phyloP scores from a whole-genome alignment of 2,113 vertebrate species.

The Origma solitaria region DNA sequence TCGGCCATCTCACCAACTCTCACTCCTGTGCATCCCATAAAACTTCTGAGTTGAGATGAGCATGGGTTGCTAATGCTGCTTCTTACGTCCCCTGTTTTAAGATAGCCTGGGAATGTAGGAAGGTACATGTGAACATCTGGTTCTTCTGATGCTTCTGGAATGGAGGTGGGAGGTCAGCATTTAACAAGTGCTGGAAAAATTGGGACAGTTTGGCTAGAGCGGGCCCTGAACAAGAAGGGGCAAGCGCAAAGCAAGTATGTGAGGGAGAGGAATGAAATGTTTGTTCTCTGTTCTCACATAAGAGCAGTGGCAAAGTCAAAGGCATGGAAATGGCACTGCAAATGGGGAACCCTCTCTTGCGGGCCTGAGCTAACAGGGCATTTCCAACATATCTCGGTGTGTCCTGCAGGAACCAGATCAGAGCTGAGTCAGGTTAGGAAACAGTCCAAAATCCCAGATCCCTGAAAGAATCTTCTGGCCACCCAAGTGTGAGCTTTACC shows the following conservation, averaged over 20 bases:
- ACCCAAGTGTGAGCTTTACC: background rate
- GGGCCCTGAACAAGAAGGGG: background rate
- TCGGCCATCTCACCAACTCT: background rate
- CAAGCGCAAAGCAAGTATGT: background rate
- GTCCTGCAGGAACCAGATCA: background rate
- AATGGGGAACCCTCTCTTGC: background rate
- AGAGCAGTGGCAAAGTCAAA: background rate
- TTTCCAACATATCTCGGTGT: background rate
- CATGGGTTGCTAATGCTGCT: background rate
- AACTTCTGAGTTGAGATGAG: background rate
- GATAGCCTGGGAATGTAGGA: background rate
- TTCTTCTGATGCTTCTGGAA: background rate
- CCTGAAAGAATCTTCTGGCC: background rate
- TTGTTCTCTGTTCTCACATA: background rate
- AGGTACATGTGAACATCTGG: accelerated
- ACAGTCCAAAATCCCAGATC: background rate
- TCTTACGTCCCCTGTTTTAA: background rate
- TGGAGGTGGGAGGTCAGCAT: background rate
- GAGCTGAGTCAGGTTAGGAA: background rate
- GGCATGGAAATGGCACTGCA: background rate
- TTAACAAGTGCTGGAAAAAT: background rate
- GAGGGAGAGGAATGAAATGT: background rate
- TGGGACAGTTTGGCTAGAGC: background rate
- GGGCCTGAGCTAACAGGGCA: background rate
- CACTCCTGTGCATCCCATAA: accelerated